Evolutionary conservation across 2,113 vertebrate species (phyloP), one percentile per base, ranked within the genome.

Genomic region (Thamnaconus septentrionalis): DNA sequence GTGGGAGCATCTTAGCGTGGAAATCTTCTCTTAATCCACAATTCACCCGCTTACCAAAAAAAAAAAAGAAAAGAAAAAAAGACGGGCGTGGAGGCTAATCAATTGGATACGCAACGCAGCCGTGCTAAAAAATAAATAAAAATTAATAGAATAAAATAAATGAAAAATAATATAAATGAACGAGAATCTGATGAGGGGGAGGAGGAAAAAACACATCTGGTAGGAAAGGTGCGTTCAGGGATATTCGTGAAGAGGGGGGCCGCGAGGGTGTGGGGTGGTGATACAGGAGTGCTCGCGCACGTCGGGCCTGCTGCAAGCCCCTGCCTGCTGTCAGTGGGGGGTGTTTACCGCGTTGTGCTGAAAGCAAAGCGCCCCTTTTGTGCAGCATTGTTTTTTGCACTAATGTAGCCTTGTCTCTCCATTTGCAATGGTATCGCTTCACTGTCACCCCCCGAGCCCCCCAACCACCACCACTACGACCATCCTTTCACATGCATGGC

Each of bases 1-100:
- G 81, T 62, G 54, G 75, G 73, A 85, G 84, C 79, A 80, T 90
- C 5, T 89, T 81, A 86, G 80, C 71, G 81, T 85, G 88, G 51
- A 91, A 90, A 89, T 86, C 83, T 86, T 54, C 72, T 64, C 79
- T 78, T 87, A 90, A 90, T 91, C 87, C 90, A 88, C 55, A 31
- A 84, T 83, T 85, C 81, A 86, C 79, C 59, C 78, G 43, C 74
- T 73, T 78, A 84, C 4, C 18, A 31, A 31, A 31, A 31, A 31
- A 31, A 31, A 31, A 31, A 31, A 31, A 31, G 18, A 31, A 31
- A 31, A 31, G 18, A 31, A 31, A 31, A 31, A 50, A 49, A 18
- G 12, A 11, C 42, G 71, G 57, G 61, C 57, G 76, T 56, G 69
- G 65, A 71, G 73, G 66, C 77, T 85, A 78, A 56, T 81, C 70